phyloP scores from a whole-genome alignment of 2,888 invertebrate species.

The Acanthosepion lycidas region DNA sequence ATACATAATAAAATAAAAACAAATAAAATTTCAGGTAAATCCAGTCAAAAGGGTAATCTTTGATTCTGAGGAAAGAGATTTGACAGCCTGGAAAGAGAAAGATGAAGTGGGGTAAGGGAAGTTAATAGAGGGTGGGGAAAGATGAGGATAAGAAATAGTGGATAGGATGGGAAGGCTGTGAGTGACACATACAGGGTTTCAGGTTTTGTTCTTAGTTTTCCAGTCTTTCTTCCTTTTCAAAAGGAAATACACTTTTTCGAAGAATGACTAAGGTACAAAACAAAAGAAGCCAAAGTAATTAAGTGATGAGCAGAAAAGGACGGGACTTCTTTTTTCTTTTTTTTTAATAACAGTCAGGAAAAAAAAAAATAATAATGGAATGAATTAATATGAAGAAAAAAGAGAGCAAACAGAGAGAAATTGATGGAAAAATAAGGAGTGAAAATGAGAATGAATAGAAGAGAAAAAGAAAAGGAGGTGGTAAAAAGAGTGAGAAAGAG shows the following conservation, averaged over 20 bases:
- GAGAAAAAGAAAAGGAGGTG: not conserved
- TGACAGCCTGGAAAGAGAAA: not conserved
- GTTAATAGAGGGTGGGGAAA: no score
- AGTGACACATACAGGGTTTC: not conserved
- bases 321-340: no score
- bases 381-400: no score
- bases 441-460: not conserved
- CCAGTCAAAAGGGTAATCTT: not conserved
- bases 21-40: not conserved
- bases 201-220: not conserved
- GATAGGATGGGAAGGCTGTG: not conserved
- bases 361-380: no score
- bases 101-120: not conserved
- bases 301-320: not conserved
- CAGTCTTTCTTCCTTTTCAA: not conserved
- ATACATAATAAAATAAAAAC: no score
- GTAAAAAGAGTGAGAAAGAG: not conserved
- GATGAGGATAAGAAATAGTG: no score
- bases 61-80: not conserved
- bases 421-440: no score
- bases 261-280: not conserved
- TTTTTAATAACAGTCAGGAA: no score
- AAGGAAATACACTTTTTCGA: not conserved
- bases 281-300: not conserved
- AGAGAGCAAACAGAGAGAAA: no score